phyloP scores from a whole-genome alignment of 2,113 vertebrate genomes.

The Phaetusa simplex region DNA sequence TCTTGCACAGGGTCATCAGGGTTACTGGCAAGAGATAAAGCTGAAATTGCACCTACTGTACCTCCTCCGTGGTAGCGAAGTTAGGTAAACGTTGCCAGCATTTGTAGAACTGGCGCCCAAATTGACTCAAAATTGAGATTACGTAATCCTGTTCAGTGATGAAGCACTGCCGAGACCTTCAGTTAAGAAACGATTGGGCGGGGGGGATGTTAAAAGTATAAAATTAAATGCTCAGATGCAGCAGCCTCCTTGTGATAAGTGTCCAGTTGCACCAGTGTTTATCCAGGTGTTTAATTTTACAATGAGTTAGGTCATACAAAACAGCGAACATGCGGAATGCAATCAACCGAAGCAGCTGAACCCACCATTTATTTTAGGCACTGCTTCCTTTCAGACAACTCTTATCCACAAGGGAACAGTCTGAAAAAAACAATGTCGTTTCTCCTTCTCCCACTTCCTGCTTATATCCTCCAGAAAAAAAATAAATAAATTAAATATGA shows the following conservation, averaged over 20 bases:
- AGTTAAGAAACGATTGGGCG: neutral
- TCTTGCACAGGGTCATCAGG: neutral
- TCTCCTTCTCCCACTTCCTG: neutral
- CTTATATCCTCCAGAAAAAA: neutral
- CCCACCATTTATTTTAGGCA: neutral
- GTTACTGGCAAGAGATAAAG: neutral
- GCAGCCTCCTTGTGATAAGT: neutral
- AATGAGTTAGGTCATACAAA: neutral
- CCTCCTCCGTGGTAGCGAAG: neutral
- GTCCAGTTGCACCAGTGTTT: neutral
- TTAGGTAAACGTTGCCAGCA: neutral
- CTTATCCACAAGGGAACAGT: neutral
- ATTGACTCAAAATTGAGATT: neutral
- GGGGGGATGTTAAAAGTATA: neutral
- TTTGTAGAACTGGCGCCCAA: neutral
- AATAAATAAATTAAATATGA: neutral
- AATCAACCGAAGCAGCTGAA: neutral
- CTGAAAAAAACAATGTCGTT: neutral
- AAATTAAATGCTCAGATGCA: neutral
- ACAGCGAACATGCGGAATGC: neutral
- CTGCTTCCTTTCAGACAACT: neutral
- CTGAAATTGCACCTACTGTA: neutral
- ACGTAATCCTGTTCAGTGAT: neutral
- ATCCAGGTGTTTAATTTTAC: neutral
- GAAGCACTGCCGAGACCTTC: neutral